phyloP scores from a whole-genome alignment of 2,888 invertebrate species.

The Hylaea fasciaria region DNA sequence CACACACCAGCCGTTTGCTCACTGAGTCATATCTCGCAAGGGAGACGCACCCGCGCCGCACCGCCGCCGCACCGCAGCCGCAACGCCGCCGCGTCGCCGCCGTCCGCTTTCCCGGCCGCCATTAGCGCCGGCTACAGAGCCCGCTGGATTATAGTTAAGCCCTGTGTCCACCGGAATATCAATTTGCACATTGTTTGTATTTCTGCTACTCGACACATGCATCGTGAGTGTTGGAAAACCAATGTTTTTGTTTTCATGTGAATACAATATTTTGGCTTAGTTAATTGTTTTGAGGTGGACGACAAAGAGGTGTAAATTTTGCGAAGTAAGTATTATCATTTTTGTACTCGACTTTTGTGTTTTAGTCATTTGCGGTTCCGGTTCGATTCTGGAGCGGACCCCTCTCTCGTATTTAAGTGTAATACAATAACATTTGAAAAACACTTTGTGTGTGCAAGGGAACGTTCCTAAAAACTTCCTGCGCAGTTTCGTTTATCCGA shows the following conservation, averaged over 20 bases:
- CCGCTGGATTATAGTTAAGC: neutral
- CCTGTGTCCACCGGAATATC: neutral
- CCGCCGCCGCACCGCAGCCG: neutral
- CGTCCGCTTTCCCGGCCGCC: no score
- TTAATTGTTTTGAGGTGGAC: neutral
- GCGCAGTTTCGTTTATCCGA: neutral
- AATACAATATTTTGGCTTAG: neutral
- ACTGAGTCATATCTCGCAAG: neutral
- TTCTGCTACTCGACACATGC: neutral
- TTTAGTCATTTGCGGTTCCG: no score
- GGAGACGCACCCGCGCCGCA: neutral
- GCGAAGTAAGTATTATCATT: neutral
- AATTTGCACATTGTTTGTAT: constrained; percentile 11
- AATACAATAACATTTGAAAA: no score
- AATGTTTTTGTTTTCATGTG: neutral
- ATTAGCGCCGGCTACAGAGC: neutral
- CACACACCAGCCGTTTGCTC: neutral
- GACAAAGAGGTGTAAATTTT: neutral
- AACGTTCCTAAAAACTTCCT: neutral
- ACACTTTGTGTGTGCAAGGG: no score
- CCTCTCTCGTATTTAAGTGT: no score
- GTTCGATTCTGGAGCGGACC: no score
- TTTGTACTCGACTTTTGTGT: neutral
- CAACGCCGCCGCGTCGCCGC: neutral
- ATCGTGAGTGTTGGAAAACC: neutral